Conservation (phyloP, 2,113 vertebrate species). For the Herpailurus yagouaroundi region DNA sequence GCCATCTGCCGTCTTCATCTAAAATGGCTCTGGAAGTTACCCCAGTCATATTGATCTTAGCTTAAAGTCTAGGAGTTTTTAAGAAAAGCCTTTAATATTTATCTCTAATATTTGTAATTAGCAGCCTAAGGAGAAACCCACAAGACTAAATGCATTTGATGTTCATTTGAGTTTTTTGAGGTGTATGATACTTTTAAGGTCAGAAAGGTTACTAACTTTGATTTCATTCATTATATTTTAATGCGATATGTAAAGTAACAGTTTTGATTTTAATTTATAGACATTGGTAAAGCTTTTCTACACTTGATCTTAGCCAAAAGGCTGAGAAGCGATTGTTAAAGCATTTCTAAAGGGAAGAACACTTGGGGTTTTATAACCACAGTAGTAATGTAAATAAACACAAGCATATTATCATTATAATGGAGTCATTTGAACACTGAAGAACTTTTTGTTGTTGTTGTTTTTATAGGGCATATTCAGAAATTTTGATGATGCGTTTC, state of each 20-base stretch:
- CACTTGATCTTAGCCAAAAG: no score
- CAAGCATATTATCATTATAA: neutral
- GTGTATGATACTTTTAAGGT: neutral
- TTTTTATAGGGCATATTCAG: constrained; percentile 93
- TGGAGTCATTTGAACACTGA: neutral
- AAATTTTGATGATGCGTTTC: constrained; percentile 94
- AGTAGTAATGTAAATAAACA: neutral
- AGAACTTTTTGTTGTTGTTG: neutral
- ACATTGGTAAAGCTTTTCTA: neutral
- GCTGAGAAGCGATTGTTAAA: neutral
- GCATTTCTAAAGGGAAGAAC: neutral
- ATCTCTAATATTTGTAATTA: neutral
- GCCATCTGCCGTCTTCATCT: neutral
- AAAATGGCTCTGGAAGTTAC: neutral
- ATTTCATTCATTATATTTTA: neutral
- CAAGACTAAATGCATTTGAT: neutral
- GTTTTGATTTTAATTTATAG: neutral
- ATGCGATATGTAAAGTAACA: neutral
- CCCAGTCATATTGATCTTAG: neutral
- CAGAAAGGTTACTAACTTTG: neutral
- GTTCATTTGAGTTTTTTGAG: neutral
- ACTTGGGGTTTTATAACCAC: neutral
- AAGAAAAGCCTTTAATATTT: neutral
- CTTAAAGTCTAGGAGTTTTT: neutral
- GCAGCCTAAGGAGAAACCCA: neutral